Evolutionary conservation across 2,113 vertebrate genomes (phyloP).

Genomic region (Zingel zingel): DNA sequence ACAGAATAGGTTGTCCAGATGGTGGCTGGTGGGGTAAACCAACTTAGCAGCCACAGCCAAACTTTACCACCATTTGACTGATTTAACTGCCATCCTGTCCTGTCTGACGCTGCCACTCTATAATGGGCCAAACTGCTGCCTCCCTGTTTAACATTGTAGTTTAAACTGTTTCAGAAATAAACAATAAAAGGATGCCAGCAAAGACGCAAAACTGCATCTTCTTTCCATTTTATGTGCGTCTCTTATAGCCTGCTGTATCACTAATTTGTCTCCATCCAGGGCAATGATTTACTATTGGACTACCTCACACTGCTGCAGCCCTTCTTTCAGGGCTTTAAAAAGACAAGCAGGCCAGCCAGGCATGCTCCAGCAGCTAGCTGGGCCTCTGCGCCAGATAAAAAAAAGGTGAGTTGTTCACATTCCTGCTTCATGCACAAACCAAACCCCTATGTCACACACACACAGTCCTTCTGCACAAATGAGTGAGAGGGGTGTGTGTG

Average conservation of each 20-base stretch:
- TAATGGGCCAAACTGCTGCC: background rate
- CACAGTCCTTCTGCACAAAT: constrained; percentile 50
- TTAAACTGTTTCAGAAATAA: constrained; percentile 6
- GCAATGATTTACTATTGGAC: constrained; percentile 25
- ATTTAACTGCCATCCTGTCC: constrained; percentile 42
- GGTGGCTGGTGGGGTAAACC: constrained; percentile 41
- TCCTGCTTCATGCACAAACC: constrained; percentile 85
- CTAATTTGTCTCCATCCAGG: constrained; percentile 32
- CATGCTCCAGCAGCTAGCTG: constrained; percentile 77
- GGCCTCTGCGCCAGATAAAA: constrained; percentile 75
- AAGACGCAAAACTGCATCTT: background rate
- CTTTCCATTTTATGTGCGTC: background rate
- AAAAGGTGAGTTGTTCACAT: constrained; percentile 85
- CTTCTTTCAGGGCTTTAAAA: constrained; percentile 53
- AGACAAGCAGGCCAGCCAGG: constrained; percentile 64
- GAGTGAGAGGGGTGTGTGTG: constrained; percentile 34
- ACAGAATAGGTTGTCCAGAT: constrained; percentile 49
- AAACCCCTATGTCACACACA: constrained; percentile 72
- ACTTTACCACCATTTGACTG: constrained; percentile 37
- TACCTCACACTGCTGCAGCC: constrained; percentile 39
- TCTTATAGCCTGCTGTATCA: constrained; percentile 29
- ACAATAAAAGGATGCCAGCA: background rate
- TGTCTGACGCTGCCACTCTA: background rate
- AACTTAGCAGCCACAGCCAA: constrained; percentile 35
- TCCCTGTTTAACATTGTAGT: background rate